Evolutionary conservation across 2,888 invertebrate species (phyloP), one percentile per base, ranked within the genome.

Genomic region (Rhingia rostrata): DNA sequence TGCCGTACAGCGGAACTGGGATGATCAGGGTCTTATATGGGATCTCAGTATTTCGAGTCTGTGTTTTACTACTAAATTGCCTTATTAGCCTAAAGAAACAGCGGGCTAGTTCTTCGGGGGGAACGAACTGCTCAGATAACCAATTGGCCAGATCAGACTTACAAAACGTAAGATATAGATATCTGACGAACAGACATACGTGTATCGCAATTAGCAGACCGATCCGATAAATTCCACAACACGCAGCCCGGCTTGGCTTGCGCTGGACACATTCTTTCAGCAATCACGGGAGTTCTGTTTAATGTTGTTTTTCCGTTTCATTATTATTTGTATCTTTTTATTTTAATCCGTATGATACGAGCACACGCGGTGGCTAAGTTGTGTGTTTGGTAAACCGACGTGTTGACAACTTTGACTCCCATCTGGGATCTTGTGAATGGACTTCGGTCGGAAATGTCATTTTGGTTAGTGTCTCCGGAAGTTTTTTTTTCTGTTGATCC

Each of bases 211-310:
- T 83, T 83, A 83, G 83, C 51, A 43, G 61, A 58, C 54, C 66
- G 83, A 83, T 73, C 61, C 56, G 82, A 73, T 73, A 67, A 56
- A 82, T 82, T 78, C 82, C 82, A 61, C 78, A 78, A 61, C 77
- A 66, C 53, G 53, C 69, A 33, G n/a, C 22, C 22, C 2, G 22
- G 22, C 22, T 14, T 33, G 37, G 37, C 37, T 35, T 33, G 41
- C 41, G 30, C 33, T 22, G 22, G 9, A 49, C 22, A 58, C 70
- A 63, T 66, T 72, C 78, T 78, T 64, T 12, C 30, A 54, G 10
- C 77, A 63, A 63, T 74, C 60, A 41, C 9, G 33, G 60, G 47
- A 54, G 22, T 49, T 58, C 43, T 39, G 60, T 51, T 67, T 12
- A 12, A 73, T 39, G 6, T 39, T 63, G 33, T n/a, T 60, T 22